Evolutionary conservation across 2,797 vertebrate species (phyloP).

Genomic region (Capromys pilorides): DNA sequence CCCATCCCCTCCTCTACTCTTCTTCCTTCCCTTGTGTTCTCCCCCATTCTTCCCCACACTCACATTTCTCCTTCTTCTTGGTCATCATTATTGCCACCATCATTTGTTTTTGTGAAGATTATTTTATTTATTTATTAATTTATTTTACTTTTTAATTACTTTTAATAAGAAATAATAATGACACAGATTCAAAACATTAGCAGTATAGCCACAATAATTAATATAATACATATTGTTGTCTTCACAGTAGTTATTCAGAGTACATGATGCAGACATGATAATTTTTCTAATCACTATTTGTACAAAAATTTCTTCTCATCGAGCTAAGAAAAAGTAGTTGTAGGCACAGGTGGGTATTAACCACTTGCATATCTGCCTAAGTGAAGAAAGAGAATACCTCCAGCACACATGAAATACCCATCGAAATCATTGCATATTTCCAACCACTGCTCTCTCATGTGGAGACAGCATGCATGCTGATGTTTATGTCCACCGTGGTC

Average conservation of each 20-base stretch:
- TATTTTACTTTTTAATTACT: too few relatives aligned
- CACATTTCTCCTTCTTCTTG: not conserved
- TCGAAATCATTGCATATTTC: not conserved
- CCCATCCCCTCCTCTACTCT: accelerated
- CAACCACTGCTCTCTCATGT: not conserved
- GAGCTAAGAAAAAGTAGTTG: too few relatives aligned
- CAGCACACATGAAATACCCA: not conserved
- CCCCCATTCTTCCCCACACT: not conserved
- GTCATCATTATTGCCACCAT: not conserved
- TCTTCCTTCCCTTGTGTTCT: too few relatives aligned
- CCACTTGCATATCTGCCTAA: accelerated
- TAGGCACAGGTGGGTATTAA: not conserved
- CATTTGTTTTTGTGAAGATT: not conserved
- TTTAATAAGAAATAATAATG: too few relatives aligned
- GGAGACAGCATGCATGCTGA: not conserved
- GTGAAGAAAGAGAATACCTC: not conserved
- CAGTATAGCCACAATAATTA: too few relatives aligned
- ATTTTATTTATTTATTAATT: too few relatives aligned
- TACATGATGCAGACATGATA: too few relatives aligned
- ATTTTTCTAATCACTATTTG: too few relatives aligned
- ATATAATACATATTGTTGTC: too few relatives aligned
- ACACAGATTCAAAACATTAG: too few relatives aligned
- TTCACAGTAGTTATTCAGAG: too few relatives aligned
- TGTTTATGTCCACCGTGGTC: not conserved
- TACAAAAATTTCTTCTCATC: too few relatives aligned